Conservation (phyloP, 1,140 invertebrate genomes). For the Cyphomyrmex costatus region DNA sequence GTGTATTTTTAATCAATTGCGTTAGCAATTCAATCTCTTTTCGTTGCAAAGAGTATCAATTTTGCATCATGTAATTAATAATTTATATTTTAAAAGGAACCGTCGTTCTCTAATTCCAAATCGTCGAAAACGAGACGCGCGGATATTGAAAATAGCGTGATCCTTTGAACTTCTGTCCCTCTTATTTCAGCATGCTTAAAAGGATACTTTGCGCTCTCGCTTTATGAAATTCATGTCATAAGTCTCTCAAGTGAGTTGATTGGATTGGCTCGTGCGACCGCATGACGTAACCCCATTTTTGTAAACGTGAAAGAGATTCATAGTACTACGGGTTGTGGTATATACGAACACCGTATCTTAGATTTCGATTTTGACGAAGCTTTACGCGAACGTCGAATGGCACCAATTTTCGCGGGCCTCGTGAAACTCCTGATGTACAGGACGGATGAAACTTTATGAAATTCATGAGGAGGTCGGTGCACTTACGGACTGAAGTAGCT, state of each 20-base stretch:
- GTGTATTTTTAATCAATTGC: not conserved
- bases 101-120: not conserved
- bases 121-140: not conserved
- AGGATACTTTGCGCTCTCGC: conserved; percentile 31
- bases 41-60: conserved; percentile 2
- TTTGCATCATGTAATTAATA: conserved; percentile 28
- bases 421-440: conserved; percentile 71
- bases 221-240: conserved; percentile 72
- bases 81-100: not conserved
- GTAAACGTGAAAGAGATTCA: conserved; percentile 66
- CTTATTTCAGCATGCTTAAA: conserved; percentile 18
- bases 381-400: conserved; percentile 67
- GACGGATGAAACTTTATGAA: conserved; percentile 77
- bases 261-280: conserved; percentile 59
- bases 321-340: conserved; percentile 40
- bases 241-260: conserved; percentile 70
- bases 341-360: conserved; percentile 65
- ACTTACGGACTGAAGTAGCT: conserved; percentile 43
- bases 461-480: conserved; percentile 70
- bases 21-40: conserved; percentile 1
- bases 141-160: not conserved
- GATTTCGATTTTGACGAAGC: conserved; percentile 73
- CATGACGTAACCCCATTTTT: conserved; percentile 66
- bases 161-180: conserved; percentile 30
- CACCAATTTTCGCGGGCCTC: conserved; percentile 73